Conservation (phyloP, 2,888 invertebrate species). For the Andricus curvator region DNA sequence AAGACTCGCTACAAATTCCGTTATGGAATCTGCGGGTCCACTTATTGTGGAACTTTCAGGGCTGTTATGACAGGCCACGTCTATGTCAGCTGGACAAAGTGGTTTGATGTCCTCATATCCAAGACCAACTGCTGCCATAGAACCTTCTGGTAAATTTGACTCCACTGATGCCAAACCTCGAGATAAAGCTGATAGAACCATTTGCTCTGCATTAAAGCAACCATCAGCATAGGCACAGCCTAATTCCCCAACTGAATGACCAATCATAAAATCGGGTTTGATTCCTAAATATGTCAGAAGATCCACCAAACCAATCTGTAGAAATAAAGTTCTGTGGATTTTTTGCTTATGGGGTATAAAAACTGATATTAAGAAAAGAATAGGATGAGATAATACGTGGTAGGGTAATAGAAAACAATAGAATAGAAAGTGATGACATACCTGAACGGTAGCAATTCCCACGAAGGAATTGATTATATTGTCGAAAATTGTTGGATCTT, state of each 20-base stretch:
- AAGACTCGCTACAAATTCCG: conserved; percentile 83
- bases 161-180: conserved; percentile 70
- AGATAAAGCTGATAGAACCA: conserved; percentile 56
- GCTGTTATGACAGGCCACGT: conserved; percentile 93
- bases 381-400: too few species aligned
- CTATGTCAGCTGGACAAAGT: conserved; percentile 87
- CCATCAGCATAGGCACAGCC: too few species aligned
- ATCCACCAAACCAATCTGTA: conserved; percentile 83
- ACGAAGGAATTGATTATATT: conserved; percentile 87
- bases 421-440: not conserved
- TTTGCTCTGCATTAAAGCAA: too few species aligned
- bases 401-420: too few species aligned
- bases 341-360: too few species aligned
- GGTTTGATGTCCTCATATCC: conserved; percentile 82
- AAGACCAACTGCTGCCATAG: conserved; percentile 78
- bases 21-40: conserved; percentile 81
- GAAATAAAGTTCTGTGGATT: not conserved
- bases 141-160: conserved; percentile 79
- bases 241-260: conserved; percentile 85
- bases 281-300: conserved; percentile 82
- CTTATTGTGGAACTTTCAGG: conserved; percentile 93
- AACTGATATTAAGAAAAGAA: too few species aligned
- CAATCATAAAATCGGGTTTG: conserved; percentile 86
- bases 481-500: conserved; percentile 83
- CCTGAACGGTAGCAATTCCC: conserved; percentile 86